These are phyloP conservation scores for Garrulus glandarius DNA, from an alignment of 2,797 vertebrate species.

Conservation along the genomic window DNA sequence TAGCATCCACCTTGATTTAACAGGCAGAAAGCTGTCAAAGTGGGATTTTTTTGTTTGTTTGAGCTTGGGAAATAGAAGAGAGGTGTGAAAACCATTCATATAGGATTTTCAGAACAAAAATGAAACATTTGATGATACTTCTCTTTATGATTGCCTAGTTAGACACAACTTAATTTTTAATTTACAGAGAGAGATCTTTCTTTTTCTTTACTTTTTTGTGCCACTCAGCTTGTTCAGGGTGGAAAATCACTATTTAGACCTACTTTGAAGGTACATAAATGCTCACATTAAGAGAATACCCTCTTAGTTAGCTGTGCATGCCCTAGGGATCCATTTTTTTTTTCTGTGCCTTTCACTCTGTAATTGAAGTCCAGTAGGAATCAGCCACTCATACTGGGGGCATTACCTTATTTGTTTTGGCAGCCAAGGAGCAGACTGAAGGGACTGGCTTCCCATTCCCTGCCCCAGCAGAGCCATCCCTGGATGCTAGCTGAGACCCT, in stretches of 20 bases:
- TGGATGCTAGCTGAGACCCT: neutral
- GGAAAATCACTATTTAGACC: neutral
- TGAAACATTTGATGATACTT: rapidly evolving
- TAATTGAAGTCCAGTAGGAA: neutral
- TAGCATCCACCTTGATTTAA: neutral
- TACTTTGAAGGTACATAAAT: neutral
- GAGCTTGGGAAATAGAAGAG: neutral
- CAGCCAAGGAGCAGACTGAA: neutral
- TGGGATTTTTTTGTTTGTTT: neutral
- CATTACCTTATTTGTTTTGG: neutral
- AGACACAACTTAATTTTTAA: neutral
- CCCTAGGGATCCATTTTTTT: neutral
- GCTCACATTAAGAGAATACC: rapidly evolving
- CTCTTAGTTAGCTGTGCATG: rapidly evolving
- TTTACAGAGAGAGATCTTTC: neutral
- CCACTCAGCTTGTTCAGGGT: neutral
- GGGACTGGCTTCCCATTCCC: neutral
- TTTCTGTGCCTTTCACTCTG: neutral
- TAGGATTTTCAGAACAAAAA: neutral
- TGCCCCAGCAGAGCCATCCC: neutral
- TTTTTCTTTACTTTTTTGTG: neutral
- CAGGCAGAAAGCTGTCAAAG: neutral
- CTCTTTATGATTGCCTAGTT: neutral
- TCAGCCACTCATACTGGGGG: rapidly evolving
- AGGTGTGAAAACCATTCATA: neutral